Evolutionary conservation across 2,888 invertebrate species (phyloP), one percentile per base, ranked within the genome.

Genomic region (Ferdinandea cuprea): DNA sequence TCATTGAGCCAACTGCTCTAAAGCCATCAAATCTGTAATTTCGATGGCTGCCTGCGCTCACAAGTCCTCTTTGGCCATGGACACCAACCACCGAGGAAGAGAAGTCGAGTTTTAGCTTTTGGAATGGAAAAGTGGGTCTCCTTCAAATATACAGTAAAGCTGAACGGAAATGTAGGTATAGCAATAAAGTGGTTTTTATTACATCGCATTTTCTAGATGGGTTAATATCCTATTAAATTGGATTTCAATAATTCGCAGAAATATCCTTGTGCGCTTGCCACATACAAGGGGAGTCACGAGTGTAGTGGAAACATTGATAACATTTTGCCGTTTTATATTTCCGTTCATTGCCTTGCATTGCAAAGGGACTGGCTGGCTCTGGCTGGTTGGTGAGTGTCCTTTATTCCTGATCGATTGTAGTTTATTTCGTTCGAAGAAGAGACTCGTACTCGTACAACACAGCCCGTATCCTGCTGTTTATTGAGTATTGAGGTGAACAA

Each of bases 161-260:
- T 40, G 48, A 77, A 72, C 56, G 77, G 66, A 54, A 59, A 83
- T 66, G 61, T 72, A 42, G 65, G 77, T 59, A 77, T 72, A 59
- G 66, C 77, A 72, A 56, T 77, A 81, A 81, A 77, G 56, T 72
- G 72, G 54, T 68, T 83, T 83, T 77, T 81, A 81, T 81, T 81
- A 72, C 77, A 66, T 77, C 77, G 61, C 72, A 77, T 81, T 81
- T 77, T 72, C 72, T 72, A 61, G 71, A 72, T 72, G 77, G 76
- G 59, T 65, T 81, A 65, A 58, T 71, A 65, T 76, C 71, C 78
- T 76, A 71, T 66, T 69, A 65, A 76, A 81, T 76, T 65, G 80
- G 71, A 76, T 76, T 76, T 71, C 69, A 76, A 76, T 81, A 65
- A 59, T 71, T 81, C 69, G 68, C 71, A 71, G 69, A 52, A 71